phyloP scores from a whole-genome alignment of 1,140 invertebrate species.

The Ostrea denselamellosa region DNA sequence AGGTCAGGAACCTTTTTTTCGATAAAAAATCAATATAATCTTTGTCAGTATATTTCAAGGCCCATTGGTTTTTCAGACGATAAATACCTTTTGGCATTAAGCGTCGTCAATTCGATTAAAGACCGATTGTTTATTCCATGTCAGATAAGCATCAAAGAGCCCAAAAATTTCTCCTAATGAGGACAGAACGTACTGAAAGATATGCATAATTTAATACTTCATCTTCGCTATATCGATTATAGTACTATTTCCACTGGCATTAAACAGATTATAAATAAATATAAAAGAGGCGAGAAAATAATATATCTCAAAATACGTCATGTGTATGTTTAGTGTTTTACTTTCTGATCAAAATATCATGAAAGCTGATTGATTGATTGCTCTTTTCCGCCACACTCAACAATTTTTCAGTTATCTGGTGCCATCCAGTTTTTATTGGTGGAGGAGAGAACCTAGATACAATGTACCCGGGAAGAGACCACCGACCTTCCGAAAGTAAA shows the following conservation, averaged over 20 bases:
- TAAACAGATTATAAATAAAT: not conserved
- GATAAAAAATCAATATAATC: not conserved
- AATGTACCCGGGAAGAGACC: no score
- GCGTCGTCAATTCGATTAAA: not conserved
- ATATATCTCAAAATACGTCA: not conserved
- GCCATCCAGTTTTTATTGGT: no score
- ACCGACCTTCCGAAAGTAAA: no score
- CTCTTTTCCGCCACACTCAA: no score
- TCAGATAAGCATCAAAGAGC: not conserved
- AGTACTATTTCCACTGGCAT: not conserved
- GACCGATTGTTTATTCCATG: not conserved
- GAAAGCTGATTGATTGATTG: no score
- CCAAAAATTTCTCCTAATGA: not conserved
- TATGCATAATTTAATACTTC: conserved; percentile 10
- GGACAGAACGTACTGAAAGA: not conserved
- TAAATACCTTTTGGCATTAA: not conserved
- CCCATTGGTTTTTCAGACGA: not conserved
- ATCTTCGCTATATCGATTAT: not conserved
- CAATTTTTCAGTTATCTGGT: no score
- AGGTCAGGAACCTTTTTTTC: not conserved
- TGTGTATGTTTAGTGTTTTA: not conserved
- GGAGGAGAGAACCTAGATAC: no score
- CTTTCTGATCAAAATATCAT: no score
- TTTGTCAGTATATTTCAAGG: not conserved
- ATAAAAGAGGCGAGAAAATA: not conserved